Evolutionary conservation across 2,797 vertebrate genomes (phyloP).

Genomic region (Pseudopleuronectes americanus): DNA sequence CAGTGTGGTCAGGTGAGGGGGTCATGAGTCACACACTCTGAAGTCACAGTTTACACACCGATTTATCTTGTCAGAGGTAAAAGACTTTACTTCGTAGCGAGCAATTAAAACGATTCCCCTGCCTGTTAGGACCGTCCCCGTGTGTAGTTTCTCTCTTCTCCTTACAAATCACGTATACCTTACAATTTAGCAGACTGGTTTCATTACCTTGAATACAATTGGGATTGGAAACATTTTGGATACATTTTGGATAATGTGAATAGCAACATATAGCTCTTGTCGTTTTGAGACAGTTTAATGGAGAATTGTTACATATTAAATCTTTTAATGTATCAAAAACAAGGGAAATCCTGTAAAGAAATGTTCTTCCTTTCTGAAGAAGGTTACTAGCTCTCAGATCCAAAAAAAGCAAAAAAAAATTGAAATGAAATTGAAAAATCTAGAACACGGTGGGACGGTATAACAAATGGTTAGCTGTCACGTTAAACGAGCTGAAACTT

Average conservation of each 20-base stretch:
- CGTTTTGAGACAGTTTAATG: too few species aligned
- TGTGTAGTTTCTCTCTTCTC: too few species aligned
- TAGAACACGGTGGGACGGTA: not conserved
- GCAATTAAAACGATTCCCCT: too few species aligned
- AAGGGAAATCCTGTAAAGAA: too few species aligned
- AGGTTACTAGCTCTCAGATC: not conserved
- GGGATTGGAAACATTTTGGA: too few species aligned
- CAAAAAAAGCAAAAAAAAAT: too few species aligned
- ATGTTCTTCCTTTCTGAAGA: conserved; percentile 9
- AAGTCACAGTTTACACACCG: not conserved
- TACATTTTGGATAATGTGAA: too few species aligned
- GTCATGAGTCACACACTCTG: not conserved
- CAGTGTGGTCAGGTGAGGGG: conserved; percentile 1
- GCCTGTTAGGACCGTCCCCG: too few species aligned
- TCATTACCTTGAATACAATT: not conserved
- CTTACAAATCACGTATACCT: not conserved
- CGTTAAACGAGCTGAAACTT: not conserved
- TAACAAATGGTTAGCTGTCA: not conserved
- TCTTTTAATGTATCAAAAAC: too few species aligned
- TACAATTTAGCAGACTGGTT: not conserved
- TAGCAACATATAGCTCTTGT: too few species aligned
- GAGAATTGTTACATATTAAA: too few species aligned
- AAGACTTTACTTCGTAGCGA: not conserved
- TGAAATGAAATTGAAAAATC: not conserved
- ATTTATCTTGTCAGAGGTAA: conserved; percentile 3